phyloP scores from a whole-genome alignment of 2,888 invertebrate species.

The Terebella lapidaria region DNA sequence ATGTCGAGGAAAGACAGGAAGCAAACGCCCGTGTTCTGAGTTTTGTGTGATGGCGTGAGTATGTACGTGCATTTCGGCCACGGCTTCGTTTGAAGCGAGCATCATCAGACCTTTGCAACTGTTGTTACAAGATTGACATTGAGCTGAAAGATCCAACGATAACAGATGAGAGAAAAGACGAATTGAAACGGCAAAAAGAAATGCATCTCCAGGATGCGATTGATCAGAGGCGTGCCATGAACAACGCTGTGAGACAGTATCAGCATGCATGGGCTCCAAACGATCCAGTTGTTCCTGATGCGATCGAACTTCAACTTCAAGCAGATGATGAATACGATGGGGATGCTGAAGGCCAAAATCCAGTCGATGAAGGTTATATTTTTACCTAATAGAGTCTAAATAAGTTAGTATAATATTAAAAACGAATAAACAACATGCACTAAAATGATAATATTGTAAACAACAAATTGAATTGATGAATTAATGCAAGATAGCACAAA shows the following conservation, averaged over 20 bases:
- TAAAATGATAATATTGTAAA: too few relatives aligned
- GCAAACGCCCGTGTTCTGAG: too few relatives aligned
- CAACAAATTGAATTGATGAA: too few relatives aligned
- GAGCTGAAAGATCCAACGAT: not conserved
- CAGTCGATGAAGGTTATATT: too few relatives aligned
- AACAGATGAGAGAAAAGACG: not conserved
- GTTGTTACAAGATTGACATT: not conserved
- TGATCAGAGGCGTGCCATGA: constrained; percentile 11
- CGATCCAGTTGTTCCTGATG: constrained; percentile 2
- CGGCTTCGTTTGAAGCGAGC: not conserved
- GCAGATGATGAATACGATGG: not conserved
- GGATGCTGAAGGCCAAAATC: not conserved
- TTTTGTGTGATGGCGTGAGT: too few relatives aligned
- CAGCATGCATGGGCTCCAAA: not conserved
- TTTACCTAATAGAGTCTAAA: too few relatives aligned
- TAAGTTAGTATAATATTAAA: too few relatives aligned
- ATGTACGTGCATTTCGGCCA: not conserved
- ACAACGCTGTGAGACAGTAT: constrained; percentile 9
- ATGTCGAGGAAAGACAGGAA: too few relatives aligned
- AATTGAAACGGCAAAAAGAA: not conserved
- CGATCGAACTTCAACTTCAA: not conserved
- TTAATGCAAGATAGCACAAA: too few relatives aligned
- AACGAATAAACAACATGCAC: too few relatives aligned
- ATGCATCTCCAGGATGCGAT: constrained; percentile 6
- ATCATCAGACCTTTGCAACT: not conserved